Evolutionary conservation across 2,113 vertebrate genomes (phyloP), one percentile per base, ranked within the genome.

Genomic region (Colossoma macropomum): DNA sequence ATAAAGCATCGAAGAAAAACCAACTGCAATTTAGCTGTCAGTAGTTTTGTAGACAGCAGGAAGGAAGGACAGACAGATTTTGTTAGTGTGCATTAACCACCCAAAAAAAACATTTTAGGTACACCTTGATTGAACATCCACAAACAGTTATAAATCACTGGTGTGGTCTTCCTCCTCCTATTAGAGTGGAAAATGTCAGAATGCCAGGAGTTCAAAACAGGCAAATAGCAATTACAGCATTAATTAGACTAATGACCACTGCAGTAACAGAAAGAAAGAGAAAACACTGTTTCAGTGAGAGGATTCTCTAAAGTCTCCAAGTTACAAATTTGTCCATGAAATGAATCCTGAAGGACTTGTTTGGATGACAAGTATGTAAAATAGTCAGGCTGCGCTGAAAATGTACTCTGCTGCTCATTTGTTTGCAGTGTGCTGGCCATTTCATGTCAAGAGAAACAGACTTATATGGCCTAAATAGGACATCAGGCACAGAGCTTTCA

Each of bases 221-320:
- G 38, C 34, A 41, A 71, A 45, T 21, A 71, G 68, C 38, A 71
- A 71, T 71, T 45, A 71, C 34, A 71, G 41, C 41, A 41, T 71
- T 71, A 71, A 71, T 71, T 71, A 71, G 21, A 68, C 32, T 69
- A 82, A 82, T 82, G 80, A 76, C 72, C 80, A 32, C 17, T 34
- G 66, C 45, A 17, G 34, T 71, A 71, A 45, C 34, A 1, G 12
- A n/a, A 71, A 23, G 68, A 71, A 71, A 71, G 4, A 1, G 23
- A 71, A 41, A 25, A 41, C 65, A 60, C 27, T 17, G 30, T 56
- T 41, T 30, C 28, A 56, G 32, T 4, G 1, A 52, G 56, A 65
- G 23, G 27, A 32, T 25, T 65, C 70, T 63, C 25, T 1, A 38
- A 70, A 21, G 71, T 32, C 28, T 75, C 34, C 10, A 68, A 41